Evolutionary conservation across 1,140 invertebrate genomes (phyloP).

Genomic region (Temnothorax longispinosus): DNA sequence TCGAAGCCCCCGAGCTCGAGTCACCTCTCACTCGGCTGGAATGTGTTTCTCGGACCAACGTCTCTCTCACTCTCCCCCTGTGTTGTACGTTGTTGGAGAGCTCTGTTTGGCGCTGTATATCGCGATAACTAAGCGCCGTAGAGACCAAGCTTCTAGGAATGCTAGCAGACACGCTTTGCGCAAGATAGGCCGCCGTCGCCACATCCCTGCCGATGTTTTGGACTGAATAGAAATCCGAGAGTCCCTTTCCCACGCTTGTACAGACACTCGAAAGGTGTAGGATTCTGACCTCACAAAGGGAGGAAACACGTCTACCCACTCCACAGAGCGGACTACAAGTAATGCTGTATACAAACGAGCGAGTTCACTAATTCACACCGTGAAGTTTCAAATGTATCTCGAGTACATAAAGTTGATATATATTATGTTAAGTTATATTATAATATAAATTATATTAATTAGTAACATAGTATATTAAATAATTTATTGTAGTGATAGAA

Average conservation of each 20-base stretch:
- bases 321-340: not conserved
- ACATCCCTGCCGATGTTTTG: constrained; percentile 7
- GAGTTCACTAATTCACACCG: not conserved
- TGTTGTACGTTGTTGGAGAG: constrained; percentile 1
- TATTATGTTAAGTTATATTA: not conserved
- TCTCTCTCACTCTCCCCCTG: not conserved
- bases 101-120: constrained; percentile 37
- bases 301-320: not conserved
- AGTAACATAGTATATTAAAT: not conserved
- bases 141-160: constrained; percentile 47
- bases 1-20: not conserved
- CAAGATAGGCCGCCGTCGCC: constrained; percentile 34
- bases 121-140: constrained; percentile 52
- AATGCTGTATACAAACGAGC: not conserved
- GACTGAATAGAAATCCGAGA: constrained; percentile 52
- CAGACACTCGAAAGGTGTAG: constrained; percentile 8
- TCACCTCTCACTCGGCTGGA: constrained; percentile 30
- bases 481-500: not conserved
- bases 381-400: constrained; percentile 1
- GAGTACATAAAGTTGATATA: not conserved
- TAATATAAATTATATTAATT: too few relatives aligned
- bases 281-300: constrained; percentile 32
- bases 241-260: constrained; percentile 23
- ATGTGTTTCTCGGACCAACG: constrained; percentile 18
- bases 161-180: constrained; percentile 28